These are phyloP conservation scores for Andrena chrysosceles DNA, from an alignment of 2,888 invertebrate genomes.

Conservation along the genomic window DNA sequence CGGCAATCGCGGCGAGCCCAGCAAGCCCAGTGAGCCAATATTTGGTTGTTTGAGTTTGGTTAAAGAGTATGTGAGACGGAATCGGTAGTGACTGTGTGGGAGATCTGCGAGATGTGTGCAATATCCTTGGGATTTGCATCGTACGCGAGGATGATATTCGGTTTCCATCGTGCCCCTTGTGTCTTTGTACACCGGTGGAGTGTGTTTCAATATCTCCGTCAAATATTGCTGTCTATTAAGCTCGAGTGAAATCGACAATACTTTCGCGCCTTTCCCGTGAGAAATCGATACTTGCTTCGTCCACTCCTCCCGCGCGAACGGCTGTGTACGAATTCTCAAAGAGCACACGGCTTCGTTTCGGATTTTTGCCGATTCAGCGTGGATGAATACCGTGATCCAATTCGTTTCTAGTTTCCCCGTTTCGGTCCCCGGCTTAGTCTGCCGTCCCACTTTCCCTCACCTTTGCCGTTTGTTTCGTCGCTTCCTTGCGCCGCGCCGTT, in stretches of 20 bases:
- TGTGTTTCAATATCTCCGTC: no score
- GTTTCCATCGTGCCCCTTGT: not conserved
- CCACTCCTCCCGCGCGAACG: not conserved
- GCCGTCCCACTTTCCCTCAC: slow-evolving; percentile 45
- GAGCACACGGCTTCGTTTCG: slow-evolving; percentile 25
- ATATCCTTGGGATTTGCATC: slow-evolving; percentile 16
- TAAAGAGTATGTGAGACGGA: slow-evolving; percentile 45
- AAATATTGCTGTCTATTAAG: no score
- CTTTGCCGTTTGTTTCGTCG: slow-evolving; percentile 21
- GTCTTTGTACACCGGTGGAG: no score
- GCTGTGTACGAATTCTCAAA: slow-evolving; percentile 50
- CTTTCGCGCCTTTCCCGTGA: not conserved
- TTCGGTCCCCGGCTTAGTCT: slow-evolving; percentile 9
- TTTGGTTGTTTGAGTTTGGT: slow-evolving; percentile 53
- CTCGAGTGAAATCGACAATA: no score
- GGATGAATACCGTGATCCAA: slow-evolving; percentile 60
- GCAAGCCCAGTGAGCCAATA: slow-evolving; percentile 27
- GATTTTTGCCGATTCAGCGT: slow-evolving; percentile 54
- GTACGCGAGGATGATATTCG: not conserved
- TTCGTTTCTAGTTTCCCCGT: slow-evolving; percentile 49
- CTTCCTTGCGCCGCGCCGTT: slow-evolving; percentile 6
- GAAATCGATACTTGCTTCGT: slow-evolving; percentile 30
- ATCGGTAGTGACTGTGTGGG: slow-evolving; percentile 24
- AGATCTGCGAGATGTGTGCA: not conserved
- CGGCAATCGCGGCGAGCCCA: slow-evolving; percentile 40